Evolutionary conservation across 1,140 invertebrate genomes (phyloP).

Genomic region (Pollicipes pollicipes): DNA sequence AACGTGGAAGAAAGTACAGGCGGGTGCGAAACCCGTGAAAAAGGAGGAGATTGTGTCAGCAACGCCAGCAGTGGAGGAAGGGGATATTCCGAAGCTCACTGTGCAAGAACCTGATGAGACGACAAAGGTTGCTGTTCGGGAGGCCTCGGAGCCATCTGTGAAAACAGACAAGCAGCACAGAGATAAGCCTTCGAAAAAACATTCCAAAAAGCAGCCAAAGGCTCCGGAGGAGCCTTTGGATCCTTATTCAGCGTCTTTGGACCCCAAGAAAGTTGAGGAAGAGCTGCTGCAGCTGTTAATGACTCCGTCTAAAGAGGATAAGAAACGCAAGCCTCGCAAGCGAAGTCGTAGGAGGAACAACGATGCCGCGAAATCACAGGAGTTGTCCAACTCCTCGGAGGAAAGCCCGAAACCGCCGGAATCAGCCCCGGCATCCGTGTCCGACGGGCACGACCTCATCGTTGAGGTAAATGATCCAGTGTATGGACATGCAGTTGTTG

Average conservation of each 20-base stretch:
- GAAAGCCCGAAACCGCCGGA: not conserved
- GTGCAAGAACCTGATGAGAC: not conserved
- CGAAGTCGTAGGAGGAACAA: not conserved
- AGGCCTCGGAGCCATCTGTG: too few relatives aligned
- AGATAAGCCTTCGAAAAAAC: not conserved
- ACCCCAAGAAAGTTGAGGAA: not conserved
- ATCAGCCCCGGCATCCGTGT: too few relatives aligned
- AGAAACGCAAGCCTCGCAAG: not conserved
- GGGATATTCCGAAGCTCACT: not conserved
- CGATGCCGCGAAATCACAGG: not conserved
- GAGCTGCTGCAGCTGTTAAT: not conserved
- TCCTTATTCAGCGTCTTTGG: not conserved
- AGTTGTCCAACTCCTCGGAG: not conserved
- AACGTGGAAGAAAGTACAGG: too few relatives aligned
- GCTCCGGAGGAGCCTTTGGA: not conserved
- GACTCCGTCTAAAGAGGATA: not conserved
- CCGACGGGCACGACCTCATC: not conserved
- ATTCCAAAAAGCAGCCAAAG: not conserved
- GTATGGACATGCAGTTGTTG: not conserved
- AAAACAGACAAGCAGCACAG: not conserved
- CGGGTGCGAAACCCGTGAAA: too few relatives aligned
- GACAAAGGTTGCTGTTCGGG: too few relatives aligned
- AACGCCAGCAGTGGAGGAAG: not conserved
- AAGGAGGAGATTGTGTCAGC: not conserved
- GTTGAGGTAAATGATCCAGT: not conserved